Evolutionary conservation across 92 coral and sea anemone species (phyloP).

Genomic region (Micromussa lordhowensis): DNA sequence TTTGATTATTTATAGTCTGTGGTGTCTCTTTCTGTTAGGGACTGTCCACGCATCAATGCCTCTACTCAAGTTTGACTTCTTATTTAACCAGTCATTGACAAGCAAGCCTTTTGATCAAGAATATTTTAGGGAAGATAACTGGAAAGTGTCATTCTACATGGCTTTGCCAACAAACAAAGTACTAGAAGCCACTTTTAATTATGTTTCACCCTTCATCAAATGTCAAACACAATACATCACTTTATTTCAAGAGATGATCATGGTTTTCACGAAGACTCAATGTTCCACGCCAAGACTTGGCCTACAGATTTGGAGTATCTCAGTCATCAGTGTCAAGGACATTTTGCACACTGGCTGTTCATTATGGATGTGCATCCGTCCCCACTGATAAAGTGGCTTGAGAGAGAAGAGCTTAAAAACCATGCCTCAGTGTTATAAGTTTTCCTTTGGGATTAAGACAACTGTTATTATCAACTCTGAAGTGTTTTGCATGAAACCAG

Average conservation of each 20-base stretch:
- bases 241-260: slow-evolving; percentile 63
- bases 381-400: too few relatives aligned
- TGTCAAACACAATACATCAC: slow-evolving; percentile 33
- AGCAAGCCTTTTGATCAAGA: too few relatives aligned
- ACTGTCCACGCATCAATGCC: background rate
- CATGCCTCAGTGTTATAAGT: slow-evolving; percentile 55
- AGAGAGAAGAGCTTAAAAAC: slow-evolving; percentile 41
- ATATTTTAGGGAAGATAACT: too few relatives aligned
- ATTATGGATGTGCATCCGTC: slow-evolving; percentile 47
- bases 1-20: slow-evolving; percentile 22
- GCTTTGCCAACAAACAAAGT: too few relatives aligned
- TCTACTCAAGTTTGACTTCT: slow-evolving; percentile 36
- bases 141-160: too few relatives aligned
- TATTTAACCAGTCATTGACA: slow-evolving; percentile 3
- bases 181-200: slow-evolving; percentile 40
- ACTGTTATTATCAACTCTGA: too few relatives aligned
- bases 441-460: slow-evolving; percentile 44
- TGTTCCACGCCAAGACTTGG: slow-evolving; percentile 62
- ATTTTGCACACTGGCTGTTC: slow-evolving; percentile 53
- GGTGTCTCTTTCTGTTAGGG: slow-evolving; percentile 4
- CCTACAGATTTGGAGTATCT: slow-evolving; percentile 54
- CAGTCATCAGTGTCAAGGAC: slow-evolving; percentile 63
- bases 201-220: slow-evolving; percentile 44
- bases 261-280: slow-evolving; percentile 66
- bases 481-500: slow-evolving; percentile 59